Percentiles rank a stretch among this genome's conserved stretches.
Evolutionary conservation across 2,888 invertebrate species (phyloP).

Genomic region (Tinea trinotella): DNA sequence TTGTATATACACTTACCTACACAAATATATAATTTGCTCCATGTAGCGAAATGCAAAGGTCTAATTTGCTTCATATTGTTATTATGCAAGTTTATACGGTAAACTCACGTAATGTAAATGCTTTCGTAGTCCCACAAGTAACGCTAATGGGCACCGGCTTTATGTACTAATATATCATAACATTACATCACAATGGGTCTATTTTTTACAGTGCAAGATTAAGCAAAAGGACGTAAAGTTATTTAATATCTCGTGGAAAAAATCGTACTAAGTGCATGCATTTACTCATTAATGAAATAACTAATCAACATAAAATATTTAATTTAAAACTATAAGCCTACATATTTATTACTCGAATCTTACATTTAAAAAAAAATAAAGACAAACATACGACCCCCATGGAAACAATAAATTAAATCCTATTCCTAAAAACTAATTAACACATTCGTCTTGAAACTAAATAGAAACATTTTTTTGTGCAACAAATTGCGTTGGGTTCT

Average conservation of each 20-base stretch:
- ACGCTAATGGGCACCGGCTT: slow-evolving; percentile 15
- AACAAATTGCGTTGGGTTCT: slow-evolving; percentile 59
- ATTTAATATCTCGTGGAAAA: too few species aligned
- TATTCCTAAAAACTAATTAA: slow-evolving; percentile 15
- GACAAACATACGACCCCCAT: slow-evolving; percentile 10
- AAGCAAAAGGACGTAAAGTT: too few species aligned
- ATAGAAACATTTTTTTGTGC: slow-evolving; percentile 34
- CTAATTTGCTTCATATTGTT: background rate
- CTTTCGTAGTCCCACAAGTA: slow-evolving; percentile 8
- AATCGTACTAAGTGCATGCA: too few species aligned
- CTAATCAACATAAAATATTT: background rate
- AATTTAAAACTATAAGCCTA: background rate
- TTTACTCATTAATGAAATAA: too few species aligned
- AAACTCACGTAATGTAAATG: slow-evolving; percentile 1
- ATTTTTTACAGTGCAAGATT: background rate
- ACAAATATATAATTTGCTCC: background rate
- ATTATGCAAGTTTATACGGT: background rate
- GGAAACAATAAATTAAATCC: slow-evolving; percentile 17
- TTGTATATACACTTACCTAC: too few species aligned
- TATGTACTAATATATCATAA: background rate
- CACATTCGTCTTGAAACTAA: slow-evolving; percentile 30
- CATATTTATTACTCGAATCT: background rate
- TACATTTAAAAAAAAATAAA: background rate
- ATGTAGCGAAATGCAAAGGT: background rate
- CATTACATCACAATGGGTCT: background rate